These are phyloP conservation scores for Drosophila lutescens DNA, from an alignment of 2,888 invertebrate species.

Conservation along the genomic window DNA sequence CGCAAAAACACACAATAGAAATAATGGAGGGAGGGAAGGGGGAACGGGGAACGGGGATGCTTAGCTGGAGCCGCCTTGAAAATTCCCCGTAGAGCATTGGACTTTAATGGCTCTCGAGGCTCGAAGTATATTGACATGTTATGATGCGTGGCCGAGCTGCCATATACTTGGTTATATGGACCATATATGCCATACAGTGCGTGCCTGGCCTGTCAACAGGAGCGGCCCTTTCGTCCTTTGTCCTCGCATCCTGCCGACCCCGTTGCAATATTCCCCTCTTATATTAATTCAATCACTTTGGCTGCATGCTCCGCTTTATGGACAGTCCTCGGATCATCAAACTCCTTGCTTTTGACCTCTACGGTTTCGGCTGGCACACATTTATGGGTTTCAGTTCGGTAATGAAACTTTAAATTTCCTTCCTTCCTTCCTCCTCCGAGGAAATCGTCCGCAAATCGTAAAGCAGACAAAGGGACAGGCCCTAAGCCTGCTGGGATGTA, in stretches of 20 bases:
- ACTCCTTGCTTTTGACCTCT: constrained; percentile 39
- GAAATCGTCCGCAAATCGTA: constrained; percentile 70
- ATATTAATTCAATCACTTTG: constrained; percentile 75
- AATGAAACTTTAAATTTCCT: constrained; percentile 51
- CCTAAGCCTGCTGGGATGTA: constrained; percentile 59
- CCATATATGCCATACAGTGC: constrained; percentile 50
- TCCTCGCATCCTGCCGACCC: constrained; percentile 5
- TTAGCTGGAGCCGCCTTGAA: constrained; percentile 43
- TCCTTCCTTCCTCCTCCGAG: constrained; percentile 28
- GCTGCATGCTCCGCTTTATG: constrained; percentile 53
- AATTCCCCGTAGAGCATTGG: constrained; percentile 76
- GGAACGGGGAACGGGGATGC: constrained; percentile 20
- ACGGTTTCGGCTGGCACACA: constrained; percentile 20
- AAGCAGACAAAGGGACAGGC: constrained; percentile 59
- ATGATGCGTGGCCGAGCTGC: constrained; percentile 73
- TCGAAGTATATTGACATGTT: constrained; percentile 78
- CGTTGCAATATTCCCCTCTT: constrained; percentile 33
- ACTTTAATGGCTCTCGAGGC: constrained; percentile 75
- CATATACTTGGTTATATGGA: constrained; percentile 35
- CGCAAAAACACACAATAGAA: constrained; percentile 40
- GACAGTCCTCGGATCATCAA: constrained; percentile 42
- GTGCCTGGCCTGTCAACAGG: constrained; percentile 59
- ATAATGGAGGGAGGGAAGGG: constrained; percentile 2
- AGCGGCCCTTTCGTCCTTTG: constrained; percentile 15
- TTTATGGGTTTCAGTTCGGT: constrained; percentile 34